phyloP scores from a whole-genome alignment of 2,113 vertebrate species.

The Alouatta palliata region DNA sequence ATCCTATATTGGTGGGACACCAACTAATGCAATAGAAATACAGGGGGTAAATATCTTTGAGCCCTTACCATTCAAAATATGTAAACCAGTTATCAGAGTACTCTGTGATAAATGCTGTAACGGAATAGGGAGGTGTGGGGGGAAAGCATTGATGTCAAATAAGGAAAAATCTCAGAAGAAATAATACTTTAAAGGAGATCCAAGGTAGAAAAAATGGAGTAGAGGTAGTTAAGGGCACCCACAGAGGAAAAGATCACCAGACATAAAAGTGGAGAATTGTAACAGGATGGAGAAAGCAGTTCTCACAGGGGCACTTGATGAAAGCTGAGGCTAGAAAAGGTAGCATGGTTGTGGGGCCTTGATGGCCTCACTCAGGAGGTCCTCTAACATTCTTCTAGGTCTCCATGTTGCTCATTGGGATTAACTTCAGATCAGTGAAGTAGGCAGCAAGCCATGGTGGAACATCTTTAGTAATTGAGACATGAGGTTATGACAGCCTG shows the following conservation, averaged over 20 bases:
- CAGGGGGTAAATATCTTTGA: background rate
- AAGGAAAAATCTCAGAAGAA: background rate
- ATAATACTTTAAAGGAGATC: background rate
- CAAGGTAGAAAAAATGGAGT: background rate
- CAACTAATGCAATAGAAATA: background rate
- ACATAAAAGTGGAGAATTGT: background rate
- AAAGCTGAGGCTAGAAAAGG: background rate
- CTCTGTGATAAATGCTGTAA: background rate
- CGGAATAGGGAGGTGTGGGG: background rate
- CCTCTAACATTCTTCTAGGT: background rate
- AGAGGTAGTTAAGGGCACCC: background rate
- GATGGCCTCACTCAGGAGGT: background rate
- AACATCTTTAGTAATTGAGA: background rate
- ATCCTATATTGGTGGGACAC: background rate
- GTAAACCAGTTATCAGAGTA: background rate
- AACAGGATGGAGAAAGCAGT: accelerated
- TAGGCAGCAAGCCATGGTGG: background rate
- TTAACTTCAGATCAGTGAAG: background rate
- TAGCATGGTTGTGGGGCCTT: background rate
- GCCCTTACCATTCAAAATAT: background rate
- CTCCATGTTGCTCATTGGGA: background rate
- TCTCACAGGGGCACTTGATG: background rate
- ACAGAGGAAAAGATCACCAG: background rate
- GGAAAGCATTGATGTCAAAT: background rate
- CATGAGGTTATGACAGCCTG: background rate